Conservation (phyloP, 2,797 vertebrate genomes). For the Heterohyrax brucei region DNA sequence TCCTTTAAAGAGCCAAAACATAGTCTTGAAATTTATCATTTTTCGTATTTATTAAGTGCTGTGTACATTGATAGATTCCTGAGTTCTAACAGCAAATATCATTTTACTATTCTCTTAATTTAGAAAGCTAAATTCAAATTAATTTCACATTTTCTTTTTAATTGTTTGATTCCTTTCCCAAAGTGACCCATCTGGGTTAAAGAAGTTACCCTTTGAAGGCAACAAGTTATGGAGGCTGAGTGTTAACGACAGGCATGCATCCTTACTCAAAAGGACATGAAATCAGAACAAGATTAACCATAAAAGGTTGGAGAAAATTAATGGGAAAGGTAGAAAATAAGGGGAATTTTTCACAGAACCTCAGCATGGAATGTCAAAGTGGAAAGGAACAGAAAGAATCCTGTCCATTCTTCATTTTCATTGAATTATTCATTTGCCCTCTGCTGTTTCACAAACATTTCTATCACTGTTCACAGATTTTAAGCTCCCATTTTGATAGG, state of each 20-base stretch:
- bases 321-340: constrained; percentile 1
- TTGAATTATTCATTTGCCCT: background rate
- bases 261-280: background rate
- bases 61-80: background rate
- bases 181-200: background rate
- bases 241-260: constrained; percentile 37
- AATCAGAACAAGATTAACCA: constrained; percentile 9
- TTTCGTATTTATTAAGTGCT: background rate
- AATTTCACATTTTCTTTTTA: background rate
- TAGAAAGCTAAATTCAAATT: constrained; percentile 49
- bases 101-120: constrained; percentile 57
- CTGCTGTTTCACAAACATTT: constrained; percentile 5
- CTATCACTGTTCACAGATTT: background rate
- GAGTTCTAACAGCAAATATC: constrained; percentile 40
- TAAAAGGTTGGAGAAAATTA: background rate
- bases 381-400: background rate
- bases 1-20: constrained; percentile 2
- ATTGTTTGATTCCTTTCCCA: constrained; percentile 30
- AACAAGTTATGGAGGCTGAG: background rate
- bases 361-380: background rate
- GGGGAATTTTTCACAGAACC: background rate
- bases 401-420: too few species aligned
- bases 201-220: constrained; percentile 14
- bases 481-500: constrained; percentile 3
- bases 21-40: background rate